Base-by-base conservation (phyloP, 2,113 vertebrate genomes). In the Penelope pileata region DNA sequence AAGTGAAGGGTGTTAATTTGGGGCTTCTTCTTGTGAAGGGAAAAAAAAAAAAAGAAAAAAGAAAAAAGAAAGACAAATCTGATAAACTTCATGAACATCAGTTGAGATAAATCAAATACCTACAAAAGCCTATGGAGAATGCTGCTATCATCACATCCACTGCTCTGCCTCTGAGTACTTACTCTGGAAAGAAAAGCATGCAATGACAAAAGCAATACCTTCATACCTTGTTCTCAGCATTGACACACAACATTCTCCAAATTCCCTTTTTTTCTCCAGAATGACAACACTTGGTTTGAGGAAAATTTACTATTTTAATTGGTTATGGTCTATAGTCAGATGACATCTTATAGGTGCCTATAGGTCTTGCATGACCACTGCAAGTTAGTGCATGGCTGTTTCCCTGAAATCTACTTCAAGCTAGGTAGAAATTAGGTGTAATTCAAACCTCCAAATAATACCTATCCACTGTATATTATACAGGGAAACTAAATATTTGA, bases 141-240 rank as follows among this genome's bases (percentile, higher is more conserved):
- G 18, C n/a, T 69, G 17, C 18, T 79, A 21, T 10, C 12, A n/a
- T 47, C 40, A 74, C 9, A 74, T 56, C 21, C 5, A 40, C 13
- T 13, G 7, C 12, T 76, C 42, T 53, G 4, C 27, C n/a, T 67
- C 51, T 6, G 30, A 51, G 19, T 64, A n/a, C 23, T 60, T 80
- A 66, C 16, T 50, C 51, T 50, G 40, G 17, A 69, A 64, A 68
- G 9, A 26, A 51, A 45, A 63, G 17, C 10, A 85, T 4, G 40
- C 3, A n/a, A 62, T 0, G 3, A 23, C 19, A 75, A 12, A 3
- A 80, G 23, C 14, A 79, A 34, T n/a, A 64, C 4, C 18, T 26
- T 32, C 12, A 29, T 53, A 56, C 40, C 30, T 23, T 0, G 0
- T 50, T 85, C 38, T 47, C 66, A 30, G 13, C 9, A n/a, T 3